Evolutionary conservation across 1,140 invertebrate genomes (phyloP).

Genomic region (Cecropterus lyciades): DNA sequence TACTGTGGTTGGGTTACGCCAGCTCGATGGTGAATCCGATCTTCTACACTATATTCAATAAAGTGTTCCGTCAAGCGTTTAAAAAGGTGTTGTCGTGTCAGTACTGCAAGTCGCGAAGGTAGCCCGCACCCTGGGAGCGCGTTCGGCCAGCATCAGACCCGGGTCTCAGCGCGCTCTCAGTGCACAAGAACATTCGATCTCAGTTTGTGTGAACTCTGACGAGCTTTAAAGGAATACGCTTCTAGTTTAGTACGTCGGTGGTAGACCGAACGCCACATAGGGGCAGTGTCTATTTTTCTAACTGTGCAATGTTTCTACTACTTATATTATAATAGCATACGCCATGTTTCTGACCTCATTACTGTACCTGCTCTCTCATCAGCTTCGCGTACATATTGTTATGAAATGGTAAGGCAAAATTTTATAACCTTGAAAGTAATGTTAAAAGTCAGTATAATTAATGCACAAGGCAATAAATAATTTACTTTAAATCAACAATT

Average conservation of each 20-base stretch:
- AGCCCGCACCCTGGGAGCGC: slow-evolving; percentile 84
- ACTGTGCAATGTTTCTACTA: slow-evolving; percentile 29
- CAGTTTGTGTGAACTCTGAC: slow-evolving; percentile 66
- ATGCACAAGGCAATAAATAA: no score
- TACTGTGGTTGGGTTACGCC: slow-evolving; percentile 96
- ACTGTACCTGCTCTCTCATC: slow-evolving; percentile 23
- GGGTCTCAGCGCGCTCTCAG: slow-evolving; percentile 75
- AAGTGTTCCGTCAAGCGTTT: slow-evolving; percentile 95
- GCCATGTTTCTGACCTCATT: slow-evolving; percentile 12
- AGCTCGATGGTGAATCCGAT: slow-evolving; percentile 97
- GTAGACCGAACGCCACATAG: slow-evolving; percentile 8
- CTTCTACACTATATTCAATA: slow-evolving; percentile 98
- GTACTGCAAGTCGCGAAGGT: slow-evolving; percentile 86
- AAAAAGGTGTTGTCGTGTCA: slow-evolving; percentile 93
- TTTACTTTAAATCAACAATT: no score
- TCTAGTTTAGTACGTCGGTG: slow-evolving; percentile 16
- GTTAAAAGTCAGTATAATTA: no score
- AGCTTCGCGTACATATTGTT: slow-evolving; percentile 19
- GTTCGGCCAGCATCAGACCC: slow-evolving; percentile 76
- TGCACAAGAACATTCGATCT: slow-evolving; percentile 72
- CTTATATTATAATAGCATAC: neutral
- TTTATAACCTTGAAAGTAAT: neutral
- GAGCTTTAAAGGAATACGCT: slow-evolving; percentile 59
- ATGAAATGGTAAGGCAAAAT: slow-evolving; percentile 17
- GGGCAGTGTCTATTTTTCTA: slow-evolving; percentile 32